Base-by-base conservation (phyloP, 1,140 invertebrate genomes). In the Carposina sasakii region DNA sequence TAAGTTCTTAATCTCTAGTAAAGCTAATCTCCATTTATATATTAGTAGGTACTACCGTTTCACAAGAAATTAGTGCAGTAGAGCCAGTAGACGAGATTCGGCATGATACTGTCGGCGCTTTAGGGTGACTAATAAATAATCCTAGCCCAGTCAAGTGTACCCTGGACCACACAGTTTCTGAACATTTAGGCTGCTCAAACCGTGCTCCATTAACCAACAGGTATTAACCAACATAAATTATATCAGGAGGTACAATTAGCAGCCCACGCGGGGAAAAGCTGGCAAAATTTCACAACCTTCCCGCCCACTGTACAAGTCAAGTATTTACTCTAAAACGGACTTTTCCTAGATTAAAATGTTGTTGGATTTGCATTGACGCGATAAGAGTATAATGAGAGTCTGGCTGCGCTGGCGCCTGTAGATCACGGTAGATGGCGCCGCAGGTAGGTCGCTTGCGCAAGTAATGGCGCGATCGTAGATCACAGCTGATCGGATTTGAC, bases 361-460 rank as follows among this genome's bases (percentile, higher is more conserved):
- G 68, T 58, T 52, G 60, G 67, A 79, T 79, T 79, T 78, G 72
- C 75, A 78, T 76, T 70, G 69, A 66, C 54, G 59, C 65, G 71
- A 76, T 74, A 78, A 74, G 60, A 57, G 60, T 57, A 61, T 67
- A 63, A 67, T 65, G 71, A 74, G 68, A 52, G 67, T 63, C 56
- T n/a, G n/a, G 46, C 57, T 59, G 54, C 51, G 57, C 57, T 53
- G 68, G 71, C 73, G 73, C 69, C 75, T 57, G 60, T 76, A 75
- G 70, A 79, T 76, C 73, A 71, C 71, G 61, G 39, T 74, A 78
- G 73, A 75, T 74, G 76, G 76, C 76, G 76, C 76, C 76, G 46
- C 19, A 42, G 65, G 37, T 64, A 63, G 12, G 24, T 28, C 57
- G 51, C 52, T 70, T 73, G 67, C 67, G 62, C 59, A 78, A 74